These are phyloP conservation scores for Sylvicapra grimmia DNA, from an alignment of 2,113 vertebrate genomes.

Conservation along the genomic window DNA sequence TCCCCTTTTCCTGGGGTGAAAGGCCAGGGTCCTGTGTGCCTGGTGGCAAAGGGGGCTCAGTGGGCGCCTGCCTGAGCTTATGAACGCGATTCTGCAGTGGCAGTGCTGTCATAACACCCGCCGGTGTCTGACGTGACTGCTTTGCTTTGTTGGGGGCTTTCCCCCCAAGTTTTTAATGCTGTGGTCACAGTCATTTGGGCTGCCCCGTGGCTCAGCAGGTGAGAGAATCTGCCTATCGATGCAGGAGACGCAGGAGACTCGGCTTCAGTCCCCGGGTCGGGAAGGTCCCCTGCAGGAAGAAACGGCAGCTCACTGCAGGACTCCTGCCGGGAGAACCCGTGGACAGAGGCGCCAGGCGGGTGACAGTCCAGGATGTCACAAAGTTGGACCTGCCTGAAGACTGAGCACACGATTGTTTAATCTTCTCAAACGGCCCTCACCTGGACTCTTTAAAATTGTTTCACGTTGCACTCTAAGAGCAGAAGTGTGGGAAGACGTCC, in stretches of 20 bases:
- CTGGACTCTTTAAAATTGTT: not conserved
- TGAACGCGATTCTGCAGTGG: rapidly evolving
- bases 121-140: not conserved
- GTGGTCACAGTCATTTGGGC: not conserved
- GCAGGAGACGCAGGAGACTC: not conserved
- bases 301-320: rapidly evolving
- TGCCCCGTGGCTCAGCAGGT: not conserved
- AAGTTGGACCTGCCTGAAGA: not conserved
- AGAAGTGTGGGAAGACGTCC: not conserved
- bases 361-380: not conserved
- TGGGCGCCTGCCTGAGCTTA: rapidly evolving
- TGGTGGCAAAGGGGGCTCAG: rapidly evolving
- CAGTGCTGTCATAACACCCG: rapidly evolving
- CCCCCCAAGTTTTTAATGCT: not conserved
- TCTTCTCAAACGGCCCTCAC: not conserved
- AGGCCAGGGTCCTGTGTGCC: rapidly evolving
- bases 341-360: not conserved
- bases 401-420: not conserved
- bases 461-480: not conserved
- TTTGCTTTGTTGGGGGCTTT: too few relatives aligned
- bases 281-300: not conserved
- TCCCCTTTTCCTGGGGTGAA: rapidly evolving
- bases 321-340: not conserved
- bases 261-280: not conserved
- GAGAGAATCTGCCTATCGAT: not conserved